Percentiles rank a stretch among this genome's conserved stretches.
Evolutionary conservation across 2,888 invertebrate genomes (phyloP).

Genomic region (Ormyrus labotus): DNA sequence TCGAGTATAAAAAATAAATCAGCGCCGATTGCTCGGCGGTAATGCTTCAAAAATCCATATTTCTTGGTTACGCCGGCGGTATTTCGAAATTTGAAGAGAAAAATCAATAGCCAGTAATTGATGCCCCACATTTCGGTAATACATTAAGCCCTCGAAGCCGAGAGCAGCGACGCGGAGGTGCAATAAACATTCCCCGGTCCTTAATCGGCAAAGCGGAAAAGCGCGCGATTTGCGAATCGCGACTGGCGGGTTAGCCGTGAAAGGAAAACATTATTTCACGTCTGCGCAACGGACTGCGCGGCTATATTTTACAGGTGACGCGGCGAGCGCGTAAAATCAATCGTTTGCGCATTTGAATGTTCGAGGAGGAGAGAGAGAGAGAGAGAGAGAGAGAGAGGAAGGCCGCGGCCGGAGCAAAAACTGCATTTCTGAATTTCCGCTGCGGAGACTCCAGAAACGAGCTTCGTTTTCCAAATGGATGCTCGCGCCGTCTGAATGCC

Average conservation of each 20-base stretch:
- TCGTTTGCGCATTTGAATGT: constrained; percentile 29
- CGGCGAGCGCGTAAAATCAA: constrained; percentile 17
- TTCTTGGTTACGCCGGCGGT: no score
- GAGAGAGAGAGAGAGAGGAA: neutral
- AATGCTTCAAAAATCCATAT: no score
- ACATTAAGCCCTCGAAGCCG: no score
- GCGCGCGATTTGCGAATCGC: constrained; percentile 12
- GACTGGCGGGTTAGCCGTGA: neutral
- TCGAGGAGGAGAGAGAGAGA: neutral
- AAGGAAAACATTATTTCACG: constrained; percentile 32
- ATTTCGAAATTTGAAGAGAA: neutral
- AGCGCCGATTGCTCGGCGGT: no score
- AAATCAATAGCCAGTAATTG: neutral
- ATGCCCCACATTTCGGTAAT: neutral
- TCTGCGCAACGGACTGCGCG: neutral
- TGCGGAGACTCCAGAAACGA: neutral
- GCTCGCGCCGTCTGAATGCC: constrained; percentile 2
- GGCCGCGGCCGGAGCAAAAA: neutral
- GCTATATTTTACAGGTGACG: constrained; percentile 30
- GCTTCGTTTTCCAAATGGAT: constrained; percentile 46
- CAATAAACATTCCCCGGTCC: constrained; percentile 26
- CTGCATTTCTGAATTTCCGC: neutral
- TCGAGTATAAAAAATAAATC: no score
- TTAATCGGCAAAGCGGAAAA: constrained; percentile 39
- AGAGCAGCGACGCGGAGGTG: neutral